Percentiles rank a stretch among this genome's conserved stretches.
Evolutionary conservation across 2,113 vertebrate species (phyloP).

Genomic region (Isurus oxyrinchus): DNA sequence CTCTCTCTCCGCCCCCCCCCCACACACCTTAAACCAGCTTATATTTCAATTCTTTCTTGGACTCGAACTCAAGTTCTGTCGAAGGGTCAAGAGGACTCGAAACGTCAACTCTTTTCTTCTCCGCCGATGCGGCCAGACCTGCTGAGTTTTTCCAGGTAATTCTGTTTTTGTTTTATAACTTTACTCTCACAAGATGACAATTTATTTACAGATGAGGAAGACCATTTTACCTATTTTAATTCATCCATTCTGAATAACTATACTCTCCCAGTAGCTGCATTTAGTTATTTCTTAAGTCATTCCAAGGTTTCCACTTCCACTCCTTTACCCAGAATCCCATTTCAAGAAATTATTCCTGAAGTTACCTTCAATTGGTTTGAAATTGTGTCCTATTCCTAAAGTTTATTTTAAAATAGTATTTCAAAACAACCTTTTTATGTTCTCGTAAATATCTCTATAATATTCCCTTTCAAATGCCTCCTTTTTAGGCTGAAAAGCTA

Average conservation of each 20-base stretch:
- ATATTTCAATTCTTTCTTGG: too few species aligned
- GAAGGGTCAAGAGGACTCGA: too few species aligned
- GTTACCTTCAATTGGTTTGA: background rate
- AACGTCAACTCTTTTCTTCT: too few species aligned
- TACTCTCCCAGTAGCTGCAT: background rate
- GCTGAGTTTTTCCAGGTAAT: too few species aligned
- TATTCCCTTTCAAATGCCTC: background rate
- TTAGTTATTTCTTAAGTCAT: background rate
- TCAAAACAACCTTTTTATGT: background rate
- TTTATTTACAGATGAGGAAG: background rate
- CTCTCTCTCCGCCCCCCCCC: too few species aligned
- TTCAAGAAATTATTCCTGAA: background rate
- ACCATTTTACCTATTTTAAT: background rate
- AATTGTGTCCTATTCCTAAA: background rate
- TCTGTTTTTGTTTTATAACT: too few species aligned
- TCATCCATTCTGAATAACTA: background rate
- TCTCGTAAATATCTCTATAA: background rate
- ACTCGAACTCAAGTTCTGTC: too few species aligned
- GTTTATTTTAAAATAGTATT: background rate
- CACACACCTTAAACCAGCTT: too few species aligned
- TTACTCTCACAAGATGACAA: background rate
- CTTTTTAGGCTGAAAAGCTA: background rate
- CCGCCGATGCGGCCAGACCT: too few species aligned
- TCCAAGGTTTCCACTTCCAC: background rate
- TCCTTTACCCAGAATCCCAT: background rate